Base-by-base conservation (phyloP, 2,888 invertebrate species). In the Torymus tubicola region DNA sequence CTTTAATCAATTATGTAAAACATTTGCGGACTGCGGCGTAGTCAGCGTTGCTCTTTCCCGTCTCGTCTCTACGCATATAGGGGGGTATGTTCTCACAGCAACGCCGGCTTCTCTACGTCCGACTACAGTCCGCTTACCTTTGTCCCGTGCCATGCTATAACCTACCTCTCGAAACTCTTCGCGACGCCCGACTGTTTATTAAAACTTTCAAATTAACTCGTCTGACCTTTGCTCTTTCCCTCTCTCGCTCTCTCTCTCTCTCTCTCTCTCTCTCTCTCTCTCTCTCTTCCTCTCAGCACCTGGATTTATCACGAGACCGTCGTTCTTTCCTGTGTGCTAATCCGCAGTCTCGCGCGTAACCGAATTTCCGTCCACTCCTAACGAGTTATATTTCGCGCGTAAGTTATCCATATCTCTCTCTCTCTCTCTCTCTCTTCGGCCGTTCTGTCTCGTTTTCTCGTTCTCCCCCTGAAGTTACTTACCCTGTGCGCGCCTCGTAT, bases 1-100 rank as follows among this genome's bases (percentile, higher is more conserved):
- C 90, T 90, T 90, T 90, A 90, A 90, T 90, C 90, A 90, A 90
- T 90, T 90, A 90, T 90, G 90, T 85, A 89, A 90, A 90, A 85
- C 86, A 88, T 87, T 87, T 87, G 86, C 86, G 84, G 84, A 85
- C 85, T 81, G 81, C 80, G 8, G 64, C 52, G 31, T 8, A 8
- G 31, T 8, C 3, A 31, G 31, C 16, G 52, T 3, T 16, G 74
- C 78, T 67, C 70, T 81, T 69, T 71, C 61, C 53, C 31, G 31
- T 31, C n/a, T n/a, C n/a, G n/a, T n/a, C n/a, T n/a, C n/a, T n/a
- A n/a, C n/a, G n/a, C n/a, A n/a, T n/a, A n/a, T n/a, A n/a, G n/a
- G n/a, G n/a, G n/a, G n/a, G n/a, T n/a, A n/a, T n/a, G 24, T 3
- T 2, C 24, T 24, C 24, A 3, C 24, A 24, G 3, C 24, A 3